A percentile compares a stretch with the other conserved stretches of the same genome.
phyloP scores from a whole-genome alignment of 2,797 vertebrate species.

The Sus cebifrons region DNA sequence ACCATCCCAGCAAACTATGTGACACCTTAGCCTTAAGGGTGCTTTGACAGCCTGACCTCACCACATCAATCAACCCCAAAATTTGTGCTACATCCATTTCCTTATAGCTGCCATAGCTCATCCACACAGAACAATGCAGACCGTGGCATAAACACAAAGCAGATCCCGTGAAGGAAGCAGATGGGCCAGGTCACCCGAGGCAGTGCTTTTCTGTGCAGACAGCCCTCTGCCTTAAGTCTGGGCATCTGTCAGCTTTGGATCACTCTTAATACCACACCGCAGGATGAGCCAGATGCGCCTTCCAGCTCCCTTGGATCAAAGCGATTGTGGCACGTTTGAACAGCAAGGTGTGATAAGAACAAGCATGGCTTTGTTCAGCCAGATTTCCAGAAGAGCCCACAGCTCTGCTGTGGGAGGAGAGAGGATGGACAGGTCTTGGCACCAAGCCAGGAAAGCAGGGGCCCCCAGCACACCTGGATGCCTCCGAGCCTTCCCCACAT shows the following conservation, averaged over 20 bases:
- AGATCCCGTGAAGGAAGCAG: neutral
- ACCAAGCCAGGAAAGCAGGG: rapidly evolving
- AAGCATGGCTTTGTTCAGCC: conserved; percentile 35
- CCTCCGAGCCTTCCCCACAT: neutral
- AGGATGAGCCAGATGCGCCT: neutral
- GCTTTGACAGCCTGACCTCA: neutral
- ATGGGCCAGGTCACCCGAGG: neutral
- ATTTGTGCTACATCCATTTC: neutral
- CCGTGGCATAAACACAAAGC: neutral
- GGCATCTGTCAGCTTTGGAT: neutral
- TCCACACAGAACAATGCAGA: neutral
- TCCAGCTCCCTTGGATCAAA: conserved; percentile 34
- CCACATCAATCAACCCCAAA: neutral
- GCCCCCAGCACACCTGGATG: neutral
- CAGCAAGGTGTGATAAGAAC: conserved; percentile 20
- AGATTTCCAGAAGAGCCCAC: neutral
- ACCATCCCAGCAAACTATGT: neutral
- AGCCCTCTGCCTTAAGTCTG: neutral
- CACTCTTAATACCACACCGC: neutral
- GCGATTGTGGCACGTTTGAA: neutral
- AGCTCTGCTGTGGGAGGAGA: neutral
- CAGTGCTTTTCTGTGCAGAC: neutral
- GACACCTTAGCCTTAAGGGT: rapidly evolving
- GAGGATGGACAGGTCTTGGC: neutral
- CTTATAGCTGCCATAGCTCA: neutral